These are phyloP conservation scores for Melanostoma mellinum DNA, from an alignment of 2,888 invertebrate species.

Conservation along the genomic window DNA sequence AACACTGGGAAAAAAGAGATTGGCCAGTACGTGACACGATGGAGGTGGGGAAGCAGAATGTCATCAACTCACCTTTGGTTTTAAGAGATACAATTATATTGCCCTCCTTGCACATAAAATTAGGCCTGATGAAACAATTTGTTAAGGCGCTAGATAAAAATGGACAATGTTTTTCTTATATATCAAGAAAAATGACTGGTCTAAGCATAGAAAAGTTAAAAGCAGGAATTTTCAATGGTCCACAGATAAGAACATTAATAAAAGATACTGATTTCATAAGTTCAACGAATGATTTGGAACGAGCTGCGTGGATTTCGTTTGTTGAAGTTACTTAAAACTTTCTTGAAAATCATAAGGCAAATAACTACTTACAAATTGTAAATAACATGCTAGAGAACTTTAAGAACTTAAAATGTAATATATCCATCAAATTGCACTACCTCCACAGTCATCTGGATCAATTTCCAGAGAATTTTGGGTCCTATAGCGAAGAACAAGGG, in stretches of 20 bases:
- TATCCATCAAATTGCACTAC: constrained; percentile 10
- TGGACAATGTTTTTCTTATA: constrained; percentile 9
- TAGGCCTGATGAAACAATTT: constrained; percentile 8
- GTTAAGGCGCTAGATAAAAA: neutral
- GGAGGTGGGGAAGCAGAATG: no score
- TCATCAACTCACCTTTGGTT: neutral
- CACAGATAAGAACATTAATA: constrained; percentile 16
- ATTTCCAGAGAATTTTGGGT: constrained; percentile 21
- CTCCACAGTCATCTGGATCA: constrained; percentile 17
- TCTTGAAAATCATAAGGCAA: constrained; percentile 23
- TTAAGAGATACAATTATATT: constrained; percentile 2
- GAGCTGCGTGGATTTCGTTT: constrained; percentile 30
- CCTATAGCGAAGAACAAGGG: constrained; percentile 23
- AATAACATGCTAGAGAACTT: constrained; percentile 1
- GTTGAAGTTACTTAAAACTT: constrained; percentile 31
- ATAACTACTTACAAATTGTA: constrained; percentile 20
- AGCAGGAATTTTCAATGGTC: constrained; percentile 38
- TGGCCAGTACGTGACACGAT: neutral
- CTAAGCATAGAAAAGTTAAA: constrained; percentile 27
- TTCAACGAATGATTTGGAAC: constrained; percentile 32
- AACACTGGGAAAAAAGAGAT: neutral
- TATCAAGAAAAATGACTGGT: neutral
- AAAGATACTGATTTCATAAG: constrained; percentile 35
- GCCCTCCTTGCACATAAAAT: constrained; percentile 9
- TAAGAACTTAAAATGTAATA: constrained; percentile 14